A percentile compares a stretch with the other conserved stretches of the same genome.
Conservation (phyloP, 2,113 vertebrate genomes). For the Aspiorhynchus laticeps region DNA sequence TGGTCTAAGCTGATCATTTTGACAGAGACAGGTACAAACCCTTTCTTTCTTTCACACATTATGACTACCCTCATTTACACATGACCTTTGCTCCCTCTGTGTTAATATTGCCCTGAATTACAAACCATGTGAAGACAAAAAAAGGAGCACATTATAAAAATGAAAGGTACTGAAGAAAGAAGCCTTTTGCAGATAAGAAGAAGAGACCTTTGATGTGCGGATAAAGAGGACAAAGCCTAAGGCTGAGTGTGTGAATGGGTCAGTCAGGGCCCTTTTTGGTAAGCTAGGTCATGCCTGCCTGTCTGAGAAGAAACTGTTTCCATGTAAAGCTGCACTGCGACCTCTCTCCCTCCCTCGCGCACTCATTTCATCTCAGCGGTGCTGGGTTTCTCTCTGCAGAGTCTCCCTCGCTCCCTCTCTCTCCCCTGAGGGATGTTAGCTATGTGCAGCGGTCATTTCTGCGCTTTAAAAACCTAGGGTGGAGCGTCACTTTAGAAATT, state of each 20-base stretch:
- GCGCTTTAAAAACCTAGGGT: conserved; percentile 23
- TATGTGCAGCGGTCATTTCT: conserved; percentile 28
- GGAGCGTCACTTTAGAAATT: conserved; percentile 21
- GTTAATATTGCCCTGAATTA: conserved; percentile 4
- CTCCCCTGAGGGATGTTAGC: conserved; percentile 25
- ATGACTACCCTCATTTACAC: conserved; percentile 1
- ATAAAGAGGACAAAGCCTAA: conserved; percentile 40
- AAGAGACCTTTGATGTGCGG: conserved; percentile 31
- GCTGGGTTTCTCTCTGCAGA: conserved; percentile 30
- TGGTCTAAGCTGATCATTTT: background rate
- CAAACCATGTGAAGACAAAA: conserved; percentile 18
- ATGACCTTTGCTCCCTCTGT: conserved; percentile 23
- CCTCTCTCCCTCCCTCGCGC: conserved; percentile 16
- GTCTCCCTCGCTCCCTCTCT: conserved; percentile 14
- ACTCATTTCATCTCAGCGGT: background rate
- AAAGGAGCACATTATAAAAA: conserved; percentile 30
- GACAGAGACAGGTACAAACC: background rate
- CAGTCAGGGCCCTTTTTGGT: conserved; percentile 40
- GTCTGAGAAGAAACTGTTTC: conserved; percentile 37
- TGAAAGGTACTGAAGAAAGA: conserved; percentile 21
- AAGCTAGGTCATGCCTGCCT: conserved; percentile 44
- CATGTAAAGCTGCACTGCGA: conserved; percentile 31
- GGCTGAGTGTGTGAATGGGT: conserved; percentile 26
- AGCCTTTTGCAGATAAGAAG: conserved; percentile 19
- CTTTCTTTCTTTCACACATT: background rate